These are phyloP conservation scores for Atherinomorus stipes DNA, from an alignment of 2,113 vertebrate species.

Conservation along the genomic window DNA sequence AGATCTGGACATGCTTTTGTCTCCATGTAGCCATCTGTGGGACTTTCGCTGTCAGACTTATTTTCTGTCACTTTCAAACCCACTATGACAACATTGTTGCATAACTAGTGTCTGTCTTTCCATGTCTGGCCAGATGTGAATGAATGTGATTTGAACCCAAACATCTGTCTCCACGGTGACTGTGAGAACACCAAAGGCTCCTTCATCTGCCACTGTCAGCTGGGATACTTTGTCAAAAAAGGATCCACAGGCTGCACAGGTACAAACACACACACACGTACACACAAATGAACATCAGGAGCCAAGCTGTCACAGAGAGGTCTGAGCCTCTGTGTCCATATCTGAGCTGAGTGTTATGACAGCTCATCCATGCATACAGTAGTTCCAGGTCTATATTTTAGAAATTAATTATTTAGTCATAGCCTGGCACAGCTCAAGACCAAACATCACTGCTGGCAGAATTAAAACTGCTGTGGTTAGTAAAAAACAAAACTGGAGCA, in stretches of 20 bases:
- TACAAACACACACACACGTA: conserved; percentile 57
- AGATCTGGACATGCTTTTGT: conserved; percentile 1
- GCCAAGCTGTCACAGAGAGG: neutral
- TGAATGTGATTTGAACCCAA: conserved; percentile 92
- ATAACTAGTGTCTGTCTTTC: conserved; percentile 28
- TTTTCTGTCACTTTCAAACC: conserved; percentile 36
- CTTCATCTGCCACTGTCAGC: conserved; percentile 94
- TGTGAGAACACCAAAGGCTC: conserved; percentile 96
- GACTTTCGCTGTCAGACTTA: conserved; percentile 29
- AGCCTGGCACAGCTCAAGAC: neutral
- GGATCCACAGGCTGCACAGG: conserved; percentile 92
- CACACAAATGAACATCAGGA: neutral
- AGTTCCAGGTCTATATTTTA: conserved; percentile 14
- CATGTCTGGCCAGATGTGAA: conserved; percentile 86
- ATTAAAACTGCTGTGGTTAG: conserved; percentile 6
- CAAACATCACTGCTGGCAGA: neutral
- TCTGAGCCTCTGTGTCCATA: conserved; percentile 2
- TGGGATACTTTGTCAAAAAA: conserved; percentile 91
- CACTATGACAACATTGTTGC: conserved; percentile 12
- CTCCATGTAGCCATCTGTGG: neutral
- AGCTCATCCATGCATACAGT: conserved; percentile 54
- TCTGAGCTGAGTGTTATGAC: conserved; percentile 9
- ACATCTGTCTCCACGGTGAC: conserved; percentile 92
- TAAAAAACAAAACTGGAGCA: neutral
- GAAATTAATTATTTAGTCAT: conserved; percentile 28